Evolutionary conservation across 2,797 vertebrate species (phyloP).

Genomic region (Ibycter americanus): DNA sequence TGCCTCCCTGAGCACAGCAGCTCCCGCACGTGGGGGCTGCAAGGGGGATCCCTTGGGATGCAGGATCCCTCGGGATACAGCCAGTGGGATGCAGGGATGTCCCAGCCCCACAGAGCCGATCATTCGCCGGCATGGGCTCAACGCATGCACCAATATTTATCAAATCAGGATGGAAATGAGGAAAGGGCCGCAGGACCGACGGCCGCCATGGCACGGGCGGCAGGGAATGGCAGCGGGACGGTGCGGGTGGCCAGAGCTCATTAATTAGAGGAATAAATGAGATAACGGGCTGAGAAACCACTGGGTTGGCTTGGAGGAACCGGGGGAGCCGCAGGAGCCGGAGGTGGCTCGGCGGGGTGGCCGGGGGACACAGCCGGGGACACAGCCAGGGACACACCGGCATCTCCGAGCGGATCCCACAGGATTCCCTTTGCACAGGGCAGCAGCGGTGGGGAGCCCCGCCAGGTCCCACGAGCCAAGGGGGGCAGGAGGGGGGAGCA

Average conservation of each 20-base stretch:
- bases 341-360: not conserved
- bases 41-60: not conserved
- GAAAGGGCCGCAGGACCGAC: not conserved
- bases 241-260: not conserved
- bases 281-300: too few relatives aligned
- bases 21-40: rapidly evolving
- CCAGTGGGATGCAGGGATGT: not conserved
- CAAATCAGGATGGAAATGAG: not conserved
- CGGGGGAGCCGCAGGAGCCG: not conserved
- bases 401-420: not conserved
- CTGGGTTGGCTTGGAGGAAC: too few relatives aligned
- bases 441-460: too few relatives aligned
- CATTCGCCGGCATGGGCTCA: not conserved
- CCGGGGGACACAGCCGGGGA: too few relatives aligned
- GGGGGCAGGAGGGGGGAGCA: too few relatives aligned
- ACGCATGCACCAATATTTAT: rapidly evolving
- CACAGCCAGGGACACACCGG: not conserved
- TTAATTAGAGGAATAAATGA: not conserved
- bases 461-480: too few relatives aligned
- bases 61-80: not conserved
- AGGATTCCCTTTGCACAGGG: not conserved
- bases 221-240: not conserved
- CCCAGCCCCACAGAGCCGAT: rapidly evolving
- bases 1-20: not conserved
- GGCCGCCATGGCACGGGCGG: not conserved